Base-by-base conservation (phyloP, 2,113 vertebrate genomes). In the Melanocharis versteri region DNA sequence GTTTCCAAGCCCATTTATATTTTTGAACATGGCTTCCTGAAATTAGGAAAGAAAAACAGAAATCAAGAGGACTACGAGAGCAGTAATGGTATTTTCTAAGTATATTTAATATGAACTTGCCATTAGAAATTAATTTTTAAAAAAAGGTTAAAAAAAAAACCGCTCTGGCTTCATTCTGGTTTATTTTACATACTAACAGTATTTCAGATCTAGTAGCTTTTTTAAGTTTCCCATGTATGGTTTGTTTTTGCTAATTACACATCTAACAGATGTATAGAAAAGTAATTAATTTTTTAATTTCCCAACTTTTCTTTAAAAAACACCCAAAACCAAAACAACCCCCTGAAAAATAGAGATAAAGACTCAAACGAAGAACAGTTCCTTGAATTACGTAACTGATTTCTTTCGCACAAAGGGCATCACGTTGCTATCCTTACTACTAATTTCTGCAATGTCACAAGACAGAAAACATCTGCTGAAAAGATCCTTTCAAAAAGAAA, bases 301-400 rank as follows among this genome's bases (percentile, higher is more conserved):
- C 19, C 14, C 22, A 82, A n/a, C 11, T 53, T 88, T 42, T 15
- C 31, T 77, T 87, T 12, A 16, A 68, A 72, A 75, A 44, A 47
- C 9, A 0, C 1, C 15, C 20, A 6, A 70, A 64, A 20, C 35
- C 15, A 54, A 39, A 27, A 7, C 22, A 76, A 53, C 1, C 1
- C 6, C 10, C 45, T 58, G 22, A 60, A 86, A 90, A 76, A 68
- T 1, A 30, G 47, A 73, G 35, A 48, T 33, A 14, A 66, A 50
- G 73, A 58, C 7, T 61, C 18, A 70, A 58, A 71, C 14, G 10
- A 54, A 62, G 33, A 69, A 51, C n/a, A 50, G 24, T 35, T 57
- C 35, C 9, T 50, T 68, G 68, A 80, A 65, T 69, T 60, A 75
- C 11, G 3, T 23, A 86, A 64, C 39, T 77, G 24, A 80, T 30